phyloP scores from a whole-genome alignment of 2,888 invertebrate species.

The Lithophane semibrunnea region DNA sequence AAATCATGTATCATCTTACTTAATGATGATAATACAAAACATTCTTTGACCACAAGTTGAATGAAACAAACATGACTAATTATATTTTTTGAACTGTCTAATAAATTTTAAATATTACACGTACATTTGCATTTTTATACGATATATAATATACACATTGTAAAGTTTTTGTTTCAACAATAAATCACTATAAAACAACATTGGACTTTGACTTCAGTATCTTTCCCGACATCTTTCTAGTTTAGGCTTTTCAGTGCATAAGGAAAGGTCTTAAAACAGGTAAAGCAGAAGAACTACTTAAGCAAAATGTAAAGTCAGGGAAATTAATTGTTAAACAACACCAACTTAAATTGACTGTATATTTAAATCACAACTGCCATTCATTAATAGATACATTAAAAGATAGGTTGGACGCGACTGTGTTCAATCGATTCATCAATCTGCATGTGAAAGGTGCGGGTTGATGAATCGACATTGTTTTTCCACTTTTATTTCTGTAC shows the following conservation, averaged over 20 bases:
- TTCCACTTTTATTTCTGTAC: no score
- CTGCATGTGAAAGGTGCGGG: no score
- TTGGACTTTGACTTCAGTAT: conserved; percentile 18
- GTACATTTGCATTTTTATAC: conserved; percentile 54
- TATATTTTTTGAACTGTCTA: conserved; percentile 54
- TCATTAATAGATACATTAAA: no score
- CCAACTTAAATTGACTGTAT: no score
- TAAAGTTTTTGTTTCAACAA: conserved; percentile 51
- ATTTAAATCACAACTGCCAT: no score
- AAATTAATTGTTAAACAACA: no score
- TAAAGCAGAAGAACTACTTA: no score
- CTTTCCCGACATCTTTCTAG: background rate
- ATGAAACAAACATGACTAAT: conserved; percentile 3
- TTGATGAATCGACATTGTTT: no score
- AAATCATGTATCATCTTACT: conserved; percentile 15
- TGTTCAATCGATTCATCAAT: no score
- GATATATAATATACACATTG: conserved; percentile 27
- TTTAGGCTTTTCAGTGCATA: background rate
- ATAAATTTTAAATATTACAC: conserved; percentile 21
- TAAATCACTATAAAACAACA: conserved; percentile 40
- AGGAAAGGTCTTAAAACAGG: background rate
- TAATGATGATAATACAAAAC: background rate
- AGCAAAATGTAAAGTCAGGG: no score
- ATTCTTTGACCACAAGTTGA: background rate
- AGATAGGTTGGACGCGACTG: no score